Percentiles rank a stretch among this genome's conserved stretches.
phyloP scores from a whole-genome alignment of 2,888 invertebrate genomes.

The Nephrocerus scutellatus region DNA sequence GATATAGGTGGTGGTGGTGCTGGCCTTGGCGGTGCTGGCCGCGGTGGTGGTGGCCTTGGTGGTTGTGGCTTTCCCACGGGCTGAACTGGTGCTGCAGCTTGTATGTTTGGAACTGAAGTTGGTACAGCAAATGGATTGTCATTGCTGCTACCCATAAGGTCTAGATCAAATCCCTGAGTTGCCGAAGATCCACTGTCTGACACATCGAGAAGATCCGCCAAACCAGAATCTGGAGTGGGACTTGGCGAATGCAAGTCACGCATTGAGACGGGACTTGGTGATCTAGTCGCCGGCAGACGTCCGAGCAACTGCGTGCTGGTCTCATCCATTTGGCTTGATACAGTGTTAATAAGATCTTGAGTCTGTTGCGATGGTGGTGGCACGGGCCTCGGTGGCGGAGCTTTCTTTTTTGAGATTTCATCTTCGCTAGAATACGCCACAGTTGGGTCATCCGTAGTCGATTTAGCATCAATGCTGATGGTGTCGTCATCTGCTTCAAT shows the following conservation, averaged over 20 bases:
- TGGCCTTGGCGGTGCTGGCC: slow-evolving; percentile 44
- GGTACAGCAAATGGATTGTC: slow-evolving; percentile 47
- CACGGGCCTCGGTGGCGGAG: slow-evolving; percentile 50
- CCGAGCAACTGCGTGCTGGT: slow-evolving; percentile 77
- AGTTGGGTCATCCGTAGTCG: slow-evolving; percentile 32
- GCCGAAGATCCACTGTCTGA: slow-evolving; percentile 46
- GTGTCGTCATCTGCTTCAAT: slow-evolving; percentile 45
- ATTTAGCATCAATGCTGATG: slow-evolving; percentile 34
- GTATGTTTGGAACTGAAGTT: slow-evolving; percentile 44
- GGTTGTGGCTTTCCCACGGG: slow-evolving; percentile 50
- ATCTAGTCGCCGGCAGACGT: slow-evolving; percentile 74
- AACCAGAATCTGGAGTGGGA: slow-evolving; percentile 65
- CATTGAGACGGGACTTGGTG: slow-evolving; percentile 81
- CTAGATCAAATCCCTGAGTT: slow-evolving; percentile 36
- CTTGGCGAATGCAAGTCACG: slow-evolving; percentile 76
- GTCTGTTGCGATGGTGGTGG: slow-evolving; percentile 70
- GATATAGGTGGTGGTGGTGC: slow-evolving; percentile 20
- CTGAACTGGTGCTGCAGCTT: slow-evolving; percentile 49
- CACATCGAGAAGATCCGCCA: slow-evolving; percentile 60
- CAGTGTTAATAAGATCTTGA: slow-evolving; percentile 75
- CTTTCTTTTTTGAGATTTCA: slow-evolving; percentile 30
- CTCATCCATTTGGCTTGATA: slow-evolving; percentile 82
- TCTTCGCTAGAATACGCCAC: slow-evolving; percentile 28
- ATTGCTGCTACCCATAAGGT: slow-evolving; percentile 31
- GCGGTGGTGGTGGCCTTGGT: slow-evolving; percentile 44